Evolutionary conservation across 2,113 vertebrate genomes (phyloP), one percentile per base, ranked within the genome.

Genomic region (Genyomyrus donnyi): DNA sequence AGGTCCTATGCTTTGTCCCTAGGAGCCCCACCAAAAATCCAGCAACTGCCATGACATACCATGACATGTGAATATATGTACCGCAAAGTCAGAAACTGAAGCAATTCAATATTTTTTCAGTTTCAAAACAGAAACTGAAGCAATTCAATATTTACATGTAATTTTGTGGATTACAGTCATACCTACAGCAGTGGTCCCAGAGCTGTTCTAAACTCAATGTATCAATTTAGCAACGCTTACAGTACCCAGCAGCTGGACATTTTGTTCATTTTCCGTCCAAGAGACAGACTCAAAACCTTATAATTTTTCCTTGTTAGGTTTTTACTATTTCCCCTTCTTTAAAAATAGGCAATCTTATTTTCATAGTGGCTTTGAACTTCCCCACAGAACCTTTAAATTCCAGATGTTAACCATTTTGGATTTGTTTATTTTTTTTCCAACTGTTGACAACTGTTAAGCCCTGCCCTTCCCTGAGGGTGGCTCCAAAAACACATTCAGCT

Each of bases 261-360:
- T 95, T 93, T 95, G 93, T 93, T 93, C 92, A 77, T 84, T 85
- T 90, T 85, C 50, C 27, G 48, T 90, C 88, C 21, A 88, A 91
- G 92, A 91, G 89, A 91, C 88, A 87, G 91, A 92, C 88, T 70
- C 13, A 56, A 91, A 91, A 91, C 93, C 94, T 94, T 96, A 93
- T 95, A 95, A 95, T 96, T 96, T 95, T 92, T 93, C 91, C 93
- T 92, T 94, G 94, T 95, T 94, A 93, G 91, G 92, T 94, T 94
- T 95, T 94, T 95, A 94, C 93, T 94, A 93, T 93, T 94, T 93
- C 93, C 92, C 91, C 4, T 58, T 91, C 91, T 92, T 85, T 94
- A 93, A 94, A 96, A 96, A 96, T 95, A 96, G 94, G 89, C 92
- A 48, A 92, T 94, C 95, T 94, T 95, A 95, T 95, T 96, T 96